Evolutionary conservation across 2,797 vertebrate species (phyloP), one percentile per base, ranked within the genome.

Genomic region (Rhynchotus rufescens): DNA sequence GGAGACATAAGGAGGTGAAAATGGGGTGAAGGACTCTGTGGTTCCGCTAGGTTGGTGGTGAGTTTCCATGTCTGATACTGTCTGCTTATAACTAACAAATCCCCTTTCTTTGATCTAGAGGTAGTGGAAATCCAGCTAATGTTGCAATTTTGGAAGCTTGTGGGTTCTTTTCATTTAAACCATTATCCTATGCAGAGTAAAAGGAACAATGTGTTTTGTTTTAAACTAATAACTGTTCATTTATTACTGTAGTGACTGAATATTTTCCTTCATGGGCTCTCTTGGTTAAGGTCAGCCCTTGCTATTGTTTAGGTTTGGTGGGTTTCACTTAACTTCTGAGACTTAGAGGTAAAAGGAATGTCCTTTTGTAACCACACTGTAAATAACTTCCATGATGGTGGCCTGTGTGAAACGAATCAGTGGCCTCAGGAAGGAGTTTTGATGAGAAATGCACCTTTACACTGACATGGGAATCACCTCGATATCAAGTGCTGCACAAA

Each of bases 181-280:
- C 94, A 95, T 91, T 97, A 88, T 87, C 93, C 87, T 95, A 56
- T 14, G 4, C 66, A 68, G 79, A 95, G 85, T 74, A 93, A 91
- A 89, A 96, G 88, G 92, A 97, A 95, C 95, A 95, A 88, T 95
- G 85, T 86, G 90, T 94, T 94, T 97, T 94, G 79, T 76, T 97
- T 95, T 93, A 93, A 95, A 95, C 96, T 95, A 96, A 96, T 95
- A 87, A 25, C 45, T 74, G 23, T 47, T 85, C 91, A 94, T 96
- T 94, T 92, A 92, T 95, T 93, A 94, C 65, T 72, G 56, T 42
- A 89, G 74, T 10, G 59, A 84, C 95, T 0, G 1, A 92, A 80
- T 74, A 51, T 92, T 95, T 93, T 74, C 47, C 71, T 77, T 72
- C 51, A 17, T 51, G 20, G 30, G 28, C 36, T 92, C 15, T 74